Percentiles rank a stretch among this genome's conserved stretches.
Conservation (phyloP, 1,140 invertebrate species). For the Drosophila kurseongensis region DNA sequence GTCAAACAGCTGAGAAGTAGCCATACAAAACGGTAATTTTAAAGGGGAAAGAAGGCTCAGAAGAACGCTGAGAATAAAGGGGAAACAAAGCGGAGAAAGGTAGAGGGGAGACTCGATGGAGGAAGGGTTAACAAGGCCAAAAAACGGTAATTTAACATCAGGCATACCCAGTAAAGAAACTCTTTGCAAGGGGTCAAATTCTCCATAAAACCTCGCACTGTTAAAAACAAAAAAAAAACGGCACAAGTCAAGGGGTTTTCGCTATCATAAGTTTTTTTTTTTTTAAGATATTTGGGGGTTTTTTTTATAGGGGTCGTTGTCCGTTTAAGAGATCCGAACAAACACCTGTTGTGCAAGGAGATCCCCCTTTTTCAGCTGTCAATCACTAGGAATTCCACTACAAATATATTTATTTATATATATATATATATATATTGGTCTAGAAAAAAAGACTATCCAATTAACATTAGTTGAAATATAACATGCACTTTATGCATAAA, state of each 20-base stretch:
- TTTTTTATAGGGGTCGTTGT: slow-evolving; percentile 23
- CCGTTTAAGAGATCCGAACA: slow-evolving; percentile 11
- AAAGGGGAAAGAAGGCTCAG: background rate
- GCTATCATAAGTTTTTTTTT: background rate
- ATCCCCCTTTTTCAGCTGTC: slow-evolving; percentile 4
- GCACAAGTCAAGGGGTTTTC: slow-evolving; percentile 24
- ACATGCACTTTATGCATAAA: no score
- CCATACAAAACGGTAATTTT: slow-evolving; percentile 36
- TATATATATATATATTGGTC: background rate
- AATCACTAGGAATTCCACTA: slow-evolving; percentile 9
- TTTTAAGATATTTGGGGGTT: background rate
- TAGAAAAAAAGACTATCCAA: background rate
- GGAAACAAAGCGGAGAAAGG: background rate
- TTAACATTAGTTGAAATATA: background rate
- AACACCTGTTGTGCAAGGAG: slow-evolving; percentile 35
- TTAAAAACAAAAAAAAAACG: slow-evolving; percentile 23
- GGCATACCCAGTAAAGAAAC: slow-evolving; percentile 11
- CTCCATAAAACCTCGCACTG: background rate
- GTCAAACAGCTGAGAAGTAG: slow-evolving; percentile 26
- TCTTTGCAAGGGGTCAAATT: slow-evolving; percentile 6
- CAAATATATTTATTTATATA: background rate
- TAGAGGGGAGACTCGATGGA: background rate
- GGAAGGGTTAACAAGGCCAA: slow-evolving; percentile 49
- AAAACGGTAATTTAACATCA: slow-evolving; percentile 58
- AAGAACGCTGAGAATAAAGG: slow-evolving; percentile 4